These are phyloP conservation scores for Diarsia rubi DNA, from an alignment of 2,888 invertebrate genomes.

Conservation along the genomic window DNA sequence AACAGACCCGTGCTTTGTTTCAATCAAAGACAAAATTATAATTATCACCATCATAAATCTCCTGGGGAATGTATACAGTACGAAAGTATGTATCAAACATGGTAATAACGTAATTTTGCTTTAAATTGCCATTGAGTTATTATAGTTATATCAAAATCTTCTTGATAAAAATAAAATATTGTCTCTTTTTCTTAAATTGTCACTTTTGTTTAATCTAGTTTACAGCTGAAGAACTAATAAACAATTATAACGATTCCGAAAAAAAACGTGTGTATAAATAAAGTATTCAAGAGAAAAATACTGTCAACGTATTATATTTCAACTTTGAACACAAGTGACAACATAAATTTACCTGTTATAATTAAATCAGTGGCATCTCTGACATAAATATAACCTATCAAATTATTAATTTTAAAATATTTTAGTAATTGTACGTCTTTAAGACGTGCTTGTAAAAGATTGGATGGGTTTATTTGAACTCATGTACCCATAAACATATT, in stretches of 20 bases:
- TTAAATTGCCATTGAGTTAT: too few relatives aligned
- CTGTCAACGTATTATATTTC: not conserved
- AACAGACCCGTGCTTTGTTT: too few relatives aligned
- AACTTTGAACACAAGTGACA: not conserved
- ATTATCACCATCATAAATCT: not conserved
- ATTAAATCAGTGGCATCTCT: not conserved
- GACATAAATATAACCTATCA: not conserved
- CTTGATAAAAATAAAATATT: too few relatives aligned
- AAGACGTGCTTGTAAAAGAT: not conserved
- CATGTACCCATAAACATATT: not conserved
- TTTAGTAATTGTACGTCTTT: conserved; percentile 13
- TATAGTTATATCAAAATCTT: not conserved
- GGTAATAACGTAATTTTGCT: not conserved
- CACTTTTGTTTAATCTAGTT: not conserved
- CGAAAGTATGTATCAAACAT: not conserved
- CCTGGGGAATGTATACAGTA: not conserved
- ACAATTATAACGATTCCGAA: not conserved
- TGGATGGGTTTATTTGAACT: not conserved
- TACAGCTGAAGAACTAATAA: not conserved
- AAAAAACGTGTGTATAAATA: not conserved
- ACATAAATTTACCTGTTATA: not conserved
- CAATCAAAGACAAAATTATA: not conserved
- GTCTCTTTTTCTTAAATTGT: not conserved
- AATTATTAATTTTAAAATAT: not conserved
- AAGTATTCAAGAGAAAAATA: not conserved